Evolutionary conservation across 2,888 invertebrate genomes (phyloP).

Genomic region (Chydorus sphaericus): DNA sequence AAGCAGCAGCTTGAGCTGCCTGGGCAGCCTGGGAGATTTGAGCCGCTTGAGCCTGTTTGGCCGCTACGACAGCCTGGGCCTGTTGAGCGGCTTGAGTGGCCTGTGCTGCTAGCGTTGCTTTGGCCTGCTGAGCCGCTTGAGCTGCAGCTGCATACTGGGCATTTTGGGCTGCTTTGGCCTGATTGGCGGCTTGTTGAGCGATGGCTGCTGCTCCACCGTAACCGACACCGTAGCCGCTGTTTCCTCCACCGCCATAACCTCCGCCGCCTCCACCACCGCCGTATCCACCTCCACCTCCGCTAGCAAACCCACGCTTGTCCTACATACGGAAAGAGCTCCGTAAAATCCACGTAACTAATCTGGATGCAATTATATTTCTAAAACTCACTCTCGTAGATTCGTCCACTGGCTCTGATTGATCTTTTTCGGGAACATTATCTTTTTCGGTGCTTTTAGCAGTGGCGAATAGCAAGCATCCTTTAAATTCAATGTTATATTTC

Average conservation of each 20-base stretch:
- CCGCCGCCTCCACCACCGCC: conserved; percentile 11
- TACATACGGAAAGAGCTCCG: too few relatives aligned
- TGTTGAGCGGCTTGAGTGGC: conserved; percentile 18
- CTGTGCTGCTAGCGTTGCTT: conserved; percentile 15
- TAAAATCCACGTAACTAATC: background rate
- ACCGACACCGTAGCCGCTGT: conserved; percentile 2
- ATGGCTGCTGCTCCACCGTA: conserved; percentile 16
- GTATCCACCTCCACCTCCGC: background rate
- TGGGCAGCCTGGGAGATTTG: conserved; percentile 20
- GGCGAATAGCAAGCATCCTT: too few relatives aligned
- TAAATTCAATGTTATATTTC: background rate
- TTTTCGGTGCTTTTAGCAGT: too few relatives aligned
- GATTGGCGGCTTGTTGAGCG: conserved; percentile 17
- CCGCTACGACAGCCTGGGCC: conserved; percentile 18
- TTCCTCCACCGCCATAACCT: conserved; percentile 15
- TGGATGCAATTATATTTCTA: background rate
- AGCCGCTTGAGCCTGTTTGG: conserved; percentile 17
- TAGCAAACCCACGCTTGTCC: conserved; percentile 16
- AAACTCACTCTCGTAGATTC: too few relatives aligned
- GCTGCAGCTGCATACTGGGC: conserved; percentile 14
- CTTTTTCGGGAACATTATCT: too few relatives aligned
- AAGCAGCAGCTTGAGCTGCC: conserved; percentile 17
- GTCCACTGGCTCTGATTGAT: too few relatives aligned
- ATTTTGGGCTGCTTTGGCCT: conserved; percentile 13
- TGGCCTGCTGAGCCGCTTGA: conserved; percentile 18